Evolutionary conservation across 2,888 invertebrate genomes (phyloP).

Genomic region (Halictus quadricinctus): DNA sequence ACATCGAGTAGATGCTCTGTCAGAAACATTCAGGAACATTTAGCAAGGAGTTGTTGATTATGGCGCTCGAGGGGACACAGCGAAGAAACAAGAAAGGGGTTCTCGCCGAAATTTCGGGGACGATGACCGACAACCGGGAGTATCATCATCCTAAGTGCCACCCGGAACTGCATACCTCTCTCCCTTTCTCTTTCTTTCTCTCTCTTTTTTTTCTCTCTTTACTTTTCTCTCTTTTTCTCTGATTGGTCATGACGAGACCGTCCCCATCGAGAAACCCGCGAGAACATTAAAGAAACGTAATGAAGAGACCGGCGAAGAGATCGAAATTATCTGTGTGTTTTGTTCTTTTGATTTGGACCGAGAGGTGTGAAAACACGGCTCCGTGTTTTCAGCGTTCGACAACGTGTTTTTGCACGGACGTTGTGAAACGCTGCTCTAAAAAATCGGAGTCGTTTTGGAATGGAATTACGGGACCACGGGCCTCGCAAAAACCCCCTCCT

Average conservation of each 20-base stretch:
- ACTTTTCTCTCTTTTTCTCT: conserved; percentile 63
- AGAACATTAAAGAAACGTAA: conserved; percentile 68
- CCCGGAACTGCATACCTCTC: conserved; percentile 82
- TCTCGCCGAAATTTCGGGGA: conserved; percentile 67
- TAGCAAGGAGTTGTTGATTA: background rate
- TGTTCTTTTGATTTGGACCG: conserved; percentile 14
- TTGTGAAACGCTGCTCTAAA: conserved; percentile 72
- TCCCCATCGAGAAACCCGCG: conserved; percentile 75
- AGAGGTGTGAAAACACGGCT: conserved; percentile 33
- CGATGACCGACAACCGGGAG: conserved; percentile 71
- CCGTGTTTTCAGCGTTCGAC: conserved; percentile 71
- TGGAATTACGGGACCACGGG: conserved; percentile 72
- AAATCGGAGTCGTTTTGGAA: conserved; percentile 64
- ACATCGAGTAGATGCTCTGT: too few species aligned
- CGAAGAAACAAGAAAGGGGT: background rate
- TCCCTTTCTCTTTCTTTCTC: conserved; percentile 72
- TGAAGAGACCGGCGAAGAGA: conserved; percentile 39
- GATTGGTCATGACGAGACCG: conserved; percentile 75
- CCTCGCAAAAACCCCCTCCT: conserved; percentile 80
- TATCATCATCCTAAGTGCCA: conserved; percentile 81
- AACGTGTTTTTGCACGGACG: conserved; percentile 49
- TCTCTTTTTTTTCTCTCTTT: conserved; percentile 46
- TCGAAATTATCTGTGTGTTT: conserved; percentile 3
- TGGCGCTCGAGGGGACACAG: background rate
- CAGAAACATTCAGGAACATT: background rate